A percentile compares a stretch with the other conserved stretches of the same genome.
These are phyloP conservation scores for Brevipalpus yothersi DNA, from an alignment of 1,140 invertebrate species.

Conservation along the genomic window DNA sequence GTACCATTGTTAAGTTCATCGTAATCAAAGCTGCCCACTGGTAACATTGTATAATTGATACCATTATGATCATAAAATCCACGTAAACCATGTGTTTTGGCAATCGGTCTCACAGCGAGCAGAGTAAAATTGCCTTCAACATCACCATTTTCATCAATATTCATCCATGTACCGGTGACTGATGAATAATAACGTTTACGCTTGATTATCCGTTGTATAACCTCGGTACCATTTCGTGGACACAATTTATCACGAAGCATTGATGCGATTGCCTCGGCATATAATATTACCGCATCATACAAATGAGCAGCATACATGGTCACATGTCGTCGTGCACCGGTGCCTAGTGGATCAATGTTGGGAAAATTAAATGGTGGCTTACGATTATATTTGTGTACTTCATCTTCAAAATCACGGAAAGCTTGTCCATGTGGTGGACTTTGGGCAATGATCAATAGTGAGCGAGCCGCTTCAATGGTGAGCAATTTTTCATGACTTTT, in stretches of 20 bases:
- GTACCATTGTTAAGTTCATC: slow-evolving; percentile 9
- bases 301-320: slow-evolving; percentile 83
- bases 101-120: not conserved
- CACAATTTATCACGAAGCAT: slow-evolving; percentile 26
- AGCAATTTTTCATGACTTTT: not conserved
- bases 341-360: slow-evolving; percentile 19
- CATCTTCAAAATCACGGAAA: slow-evolving; percentile 40
- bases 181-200: slow-evolving; percentile 18
- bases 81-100: not conserved
- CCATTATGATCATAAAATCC: not conserved
- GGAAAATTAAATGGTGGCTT: slow-evolving; percentile 47
- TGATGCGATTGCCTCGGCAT: slow-evolving; percentile 46
- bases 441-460: slow-evolving; percentile 55
- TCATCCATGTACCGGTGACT: slow-evolving; percentile 68
- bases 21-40: slow-evolving; percentile 11
- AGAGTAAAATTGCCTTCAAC: slow-evolving; percentile 88
- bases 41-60: slow-evolving; percentile 1
- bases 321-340: slow-evolving; percentile 27
- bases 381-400: slow-evolving; percentile 46
- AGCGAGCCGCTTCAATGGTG: slow-evolving; percentile 29
- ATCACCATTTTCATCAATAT: slow-evolving; percentile 71
- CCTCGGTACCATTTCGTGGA: slow-evolving; percentile 19
- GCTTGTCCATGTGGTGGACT: slow-evolving; percentile 44
- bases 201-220: slow-evolving; percentile 18
- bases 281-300: slow-evolving; percentile 80